Evolutionary conservation across 2,113 vertebrate genomes (phyloP), one percentile per base, ranked within the genome.

Genomic region (Chitala chitala): DNA sequence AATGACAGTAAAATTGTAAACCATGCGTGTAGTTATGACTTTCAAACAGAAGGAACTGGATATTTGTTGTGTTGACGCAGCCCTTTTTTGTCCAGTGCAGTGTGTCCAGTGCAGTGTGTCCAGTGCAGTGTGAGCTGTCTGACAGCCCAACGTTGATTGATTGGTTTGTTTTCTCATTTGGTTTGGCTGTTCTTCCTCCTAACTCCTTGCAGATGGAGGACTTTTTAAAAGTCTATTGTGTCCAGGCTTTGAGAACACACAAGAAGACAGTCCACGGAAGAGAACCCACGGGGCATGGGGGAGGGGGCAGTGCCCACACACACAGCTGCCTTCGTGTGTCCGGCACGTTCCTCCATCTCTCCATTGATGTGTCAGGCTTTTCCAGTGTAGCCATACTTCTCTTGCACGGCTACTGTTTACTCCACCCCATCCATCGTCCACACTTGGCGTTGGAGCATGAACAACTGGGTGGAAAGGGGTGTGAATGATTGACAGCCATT

Each of bases 161-260:
- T 69, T 69, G 66, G 20, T 69, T 29, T 29, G 46, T 69, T 69
- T 69, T 29, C 36, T 48, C 36, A n/a, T 42, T 31, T 29, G 24
- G 12, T 69, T 69, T 69, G 66, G 66, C 42, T 50, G 24, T 40
- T 33, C 42, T 50, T 50, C 48, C 38, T 44, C 29, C 64, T 66
- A 50, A 69, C 42, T 50, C 42, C 46, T 69, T 69, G 26, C 66
- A 69, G 42, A 50, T 69, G 66, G 46, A 29, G 66, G 66, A 51
- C 36, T 38, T 65, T 36, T 26, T 46, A 20, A 66, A 66, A 44
- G 42, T 5, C 56, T 42, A 46, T 42, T 66, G 64, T 66, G 46
- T 69, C 51, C 26, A 31, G 46, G 51, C 24, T 69, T 2, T 22
- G 24, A 50, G 12, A 69, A 40, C 26, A 24, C 20, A 66, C 40